Percentiles rank a stretch among this genome's conserved stretches.
These are phyloP conservation scores for Semicossyphus pulcher DNA, from an alignment of 2,113 vertebrate species.

Conservation along the genomic window DNA sequence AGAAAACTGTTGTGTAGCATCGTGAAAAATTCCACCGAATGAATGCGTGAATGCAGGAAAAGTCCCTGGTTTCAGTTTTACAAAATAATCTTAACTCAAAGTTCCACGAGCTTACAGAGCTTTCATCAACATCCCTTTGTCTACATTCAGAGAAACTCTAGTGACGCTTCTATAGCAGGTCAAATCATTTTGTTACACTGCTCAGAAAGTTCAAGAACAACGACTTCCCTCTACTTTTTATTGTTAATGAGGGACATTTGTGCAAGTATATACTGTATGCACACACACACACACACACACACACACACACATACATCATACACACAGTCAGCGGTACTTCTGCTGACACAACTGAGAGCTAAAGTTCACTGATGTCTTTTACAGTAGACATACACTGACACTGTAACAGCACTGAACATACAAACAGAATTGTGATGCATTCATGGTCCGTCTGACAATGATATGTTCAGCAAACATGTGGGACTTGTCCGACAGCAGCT, in stretches of 20 bases:
- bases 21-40: too few species aligned
- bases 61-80: too few species aligned
- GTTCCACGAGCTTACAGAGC: too few species aligned
- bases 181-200: too few species aligned
- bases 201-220: too few species aligned
- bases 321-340: too few species aligned
- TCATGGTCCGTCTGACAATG: constrained; percentile 39
- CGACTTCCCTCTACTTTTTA: not conserved
- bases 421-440: constrained; percentile 42
- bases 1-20: too few species aligned
- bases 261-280: not conserved
- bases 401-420: not conserved
- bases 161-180: too few species aligned
- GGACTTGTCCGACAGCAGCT: constrained; percentile 54
- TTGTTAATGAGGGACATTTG: not conserved
- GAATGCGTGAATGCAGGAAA: too few species aligned
- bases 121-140: too few species aligned
- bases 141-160: too few species aligned
- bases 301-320: not conserved
- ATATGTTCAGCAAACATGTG: constrained; percentile 41
- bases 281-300: not conserved
- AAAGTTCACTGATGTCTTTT: constrained; percentile 1
- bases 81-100: too few species aligned
- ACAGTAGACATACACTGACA: constrained; percentile 14
- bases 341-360: not conserved